Evolutionary conservation across 2,888 invertebrate species (phyloP).

Genomic region (Volucella bombylans): DNA sequence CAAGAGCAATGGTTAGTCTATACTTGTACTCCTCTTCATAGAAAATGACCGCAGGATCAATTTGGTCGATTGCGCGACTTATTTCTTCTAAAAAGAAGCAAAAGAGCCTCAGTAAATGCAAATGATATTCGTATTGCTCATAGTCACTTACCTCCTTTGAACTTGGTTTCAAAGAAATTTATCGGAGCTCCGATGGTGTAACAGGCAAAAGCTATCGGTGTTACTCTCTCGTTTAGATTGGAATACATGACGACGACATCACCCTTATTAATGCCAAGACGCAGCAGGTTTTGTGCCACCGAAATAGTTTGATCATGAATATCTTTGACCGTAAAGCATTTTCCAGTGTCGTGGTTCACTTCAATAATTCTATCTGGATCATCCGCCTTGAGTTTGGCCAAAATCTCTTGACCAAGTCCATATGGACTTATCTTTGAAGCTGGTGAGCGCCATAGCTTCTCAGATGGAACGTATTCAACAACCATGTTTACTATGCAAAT

Average conservation of each 20-base stretch:
- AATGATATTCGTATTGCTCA: no score
- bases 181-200: constrained; percentile 66
- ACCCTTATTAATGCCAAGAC: constrained; percentile 61
- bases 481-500: not conserved
- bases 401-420: constrained; percentile 51
- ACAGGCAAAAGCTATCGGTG: constrained; percentile 70
- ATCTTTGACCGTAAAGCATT: constrained; percentile 54
- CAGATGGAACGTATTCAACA: constrained; percentile 12
- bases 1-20: constrained; percentile 49
- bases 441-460: constrained; percentile 42
- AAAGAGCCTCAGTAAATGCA: not conserved
- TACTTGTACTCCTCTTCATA: constrained; percentile 62
- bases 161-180: constrained; percentile 73
- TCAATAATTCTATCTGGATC: constrained; percentile 63
- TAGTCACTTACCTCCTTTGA: constrained; percentile 61
- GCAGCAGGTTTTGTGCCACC: constrained; percentile 63
- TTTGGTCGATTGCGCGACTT: constrained; percentile 34
- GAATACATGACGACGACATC: constrained; percentile 71
- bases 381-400: constrained; percentile 24
- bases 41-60: constrained; percentile 72
- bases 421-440: not conserved
- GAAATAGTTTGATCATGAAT: constrained; percentile 64
- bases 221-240: constrained; percentile 50
- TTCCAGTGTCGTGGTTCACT: constrained; percentile 63
- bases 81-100: constrained; percentile 64